Base-by-base conservation (phyloP, 2,113 vertebrate species). In the Ceratotherium simum region DNA sequence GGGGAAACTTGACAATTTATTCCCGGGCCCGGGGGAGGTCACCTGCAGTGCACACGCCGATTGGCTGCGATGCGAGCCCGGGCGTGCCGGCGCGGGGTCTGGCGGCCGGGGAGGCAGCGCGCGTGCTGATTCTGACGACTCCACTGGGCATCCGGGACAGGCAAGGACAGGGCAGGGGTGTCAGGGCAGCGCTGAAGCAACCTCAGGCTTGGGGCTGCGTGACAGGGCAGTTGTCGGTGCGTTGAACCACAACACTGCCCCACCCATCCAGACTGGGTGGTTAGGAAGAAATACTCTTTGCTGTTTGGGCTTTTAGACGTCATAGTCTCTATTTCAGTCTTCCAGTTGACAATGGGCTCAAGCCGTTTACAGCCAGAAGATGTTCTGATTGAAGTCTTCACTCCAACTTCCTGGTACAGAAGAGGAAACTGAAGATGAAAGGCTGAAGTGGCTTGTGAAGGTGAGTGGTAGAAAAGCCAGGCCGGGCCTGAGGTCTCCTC, bases 1-100 rank as follows among this genome's bases (percentile, higher is more conserved):
- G 86, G 96, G 89, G 96, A 92, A 96, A 97, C 95, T 93, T 91
- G 95, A 31, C 96, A 58, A 96, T 98, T 97, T 98, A 98, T 98
- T 67, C 96, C 69, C 21, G 75, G 96, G 96, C 97, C 97, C 92
- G 64, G 91, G 96, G 97, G 98, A 97, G 96, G 96, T 97, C 95
- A 96, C 91, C 97, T 93, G 97, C 98, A 83, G 79, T 87, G 95
- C 96, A 83, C 64, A 39, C 64, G 96, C 97, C 6, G 92, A 98
- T 98, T 98, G 98, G 98, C 93, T 97, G 97, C 70, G 10, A 73
- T 54, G 51, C 42, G 72, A 42, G 92, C 58, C 82, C 73, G 17
- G 91, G 78, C 75, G 89, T 51, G 93, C 78, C 31, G 60, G 95
- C 78, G 85, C 54, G 87, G 93, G 92, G 67, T 36, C 69, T 67